These are phyloP conservation scores for Taenioides sp. DNA, from an alignment of 2,797 vertebrate species.

Conservation along the genomic window DNA sequence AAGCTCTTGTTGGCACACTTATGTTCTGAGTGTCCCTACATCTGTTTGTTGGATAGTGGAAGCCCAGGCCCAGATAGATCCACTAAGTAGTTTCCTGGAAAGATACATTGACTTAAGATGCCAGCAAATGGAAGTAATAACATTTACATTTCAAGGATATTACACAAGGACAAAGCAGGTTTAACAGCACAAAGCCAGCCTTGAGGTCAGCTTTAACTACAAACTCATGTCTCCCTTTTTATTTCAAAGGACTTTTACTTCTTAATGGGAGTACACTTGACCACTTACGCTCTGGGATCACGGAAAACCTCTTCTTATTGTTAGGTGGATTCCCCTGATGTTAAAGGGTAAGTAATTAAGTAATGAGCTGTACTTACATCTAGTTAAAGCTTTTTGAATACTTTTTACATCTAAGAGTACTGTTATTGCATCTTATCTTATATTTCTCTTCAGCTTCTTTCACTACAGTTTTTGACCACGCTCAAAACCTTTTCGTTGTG, in stretches of 20 bases:
- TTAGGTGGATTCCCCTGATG: constrained; percentile 20
- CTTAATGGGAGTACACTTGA: constrained; percentile 30
- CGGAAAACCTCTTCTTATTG: constrained; percentile 30
- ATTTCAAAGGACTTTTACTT: constrained; percentile 34
- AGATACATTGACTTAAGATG: constrained; percentile 19
- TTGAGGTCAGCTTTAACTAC: constrained; percentile 24
- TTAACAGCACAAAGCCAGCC: constrained; percentile 19
- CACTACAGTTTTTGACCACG: no score
- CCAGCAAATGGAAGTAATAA: constrained; percentile 18
- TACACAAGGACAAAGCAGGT: constrained; percentile 28
- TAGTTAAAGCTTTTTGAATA: neutral
- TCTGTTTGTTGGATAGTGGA: constrained; percentile 6
- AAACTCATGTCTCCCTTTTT: constrained; percentile 4
- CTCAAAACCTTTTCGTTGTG: no score
- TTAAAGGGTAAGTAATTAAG: constrained; percentile 17
- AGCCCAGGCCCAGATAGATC: constrained; percentile 11
- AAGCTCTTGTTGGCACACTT: neutral
- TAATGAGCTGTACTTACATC: neutral
- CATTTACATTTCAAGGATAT: constrained; percentile 41
- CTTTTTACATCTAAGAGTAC: neutral
- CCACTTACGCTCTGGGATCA: constrained; percentile 19
- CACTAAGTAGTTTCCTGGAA: constrained; percentile 25
- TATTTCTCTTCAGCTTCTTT: no score
- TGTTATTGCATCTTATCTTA: no score
- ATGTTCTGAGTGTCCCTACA: neutral